Conservation (phyloP, 2,888 invertebrate species). For the Rotaria macrura region DNA sequence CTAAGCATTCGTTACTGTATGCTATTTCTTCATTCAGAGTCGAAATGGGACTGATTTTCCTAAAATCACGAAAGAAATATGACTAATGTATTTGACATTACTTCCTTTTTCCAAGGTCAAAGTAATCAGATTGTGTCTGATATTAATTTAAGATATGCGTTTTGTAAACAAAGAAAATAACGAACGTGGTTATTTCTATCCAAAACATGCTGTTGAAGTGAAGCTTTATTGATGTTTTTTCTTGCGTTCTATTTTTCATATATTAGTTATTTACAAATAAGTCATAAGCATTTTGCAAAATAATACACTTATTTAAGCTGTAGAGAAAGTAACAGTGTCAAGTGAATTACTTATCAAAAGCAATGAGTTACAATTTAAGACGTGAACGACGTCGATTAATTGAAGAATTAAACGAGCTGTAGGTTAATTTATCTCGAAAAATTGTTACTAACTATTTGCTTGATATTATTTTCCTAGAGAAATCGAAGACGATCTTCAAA, state of each 20-base stretch:
- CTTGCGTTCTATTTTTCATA: neutral
- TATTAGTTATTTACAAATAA: neutral
- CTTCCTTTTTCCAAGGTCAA: too few species aligned
- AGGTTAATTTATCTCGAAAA: neutral
- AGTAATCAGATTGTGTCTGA: too few species aligned
- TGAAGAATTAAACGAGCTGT: neutral
- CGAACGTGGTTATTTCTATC: neutral
- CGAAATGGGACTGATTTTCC: too few species aligned
- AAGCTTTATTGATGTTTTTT: neutral
- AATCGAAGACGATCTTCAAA: neutral
- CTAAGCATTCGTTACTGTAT: too few species aligned
- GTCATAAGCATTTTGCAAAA: neutral
- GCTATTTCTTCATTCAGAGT: too few species aligned
- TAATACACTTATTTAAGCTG: neutral
- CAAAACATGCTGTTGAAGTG: neutral
- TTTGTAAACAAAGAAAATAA: neutral
- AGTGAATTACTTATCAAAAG: too few species aligned
- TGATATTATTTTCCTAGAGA: neutral
- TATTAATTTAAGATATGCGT: too few species aligned
- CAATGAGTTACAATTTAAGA: neutral
- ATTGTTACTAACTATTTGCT: neutral
- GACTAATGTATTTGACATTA: too few species aligned
- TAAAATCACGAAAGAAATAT: too few species aligned
- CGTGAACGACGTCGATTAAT: neutral
- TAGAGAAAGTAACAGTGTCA: neutral